A percentile compares a stretch with the other conserved stretches of the same genome.
Evolutionary conservation across 1,140 invertebrate species (phyloP).

Genomic region (Helicorthomorpha holstii): DNA sequence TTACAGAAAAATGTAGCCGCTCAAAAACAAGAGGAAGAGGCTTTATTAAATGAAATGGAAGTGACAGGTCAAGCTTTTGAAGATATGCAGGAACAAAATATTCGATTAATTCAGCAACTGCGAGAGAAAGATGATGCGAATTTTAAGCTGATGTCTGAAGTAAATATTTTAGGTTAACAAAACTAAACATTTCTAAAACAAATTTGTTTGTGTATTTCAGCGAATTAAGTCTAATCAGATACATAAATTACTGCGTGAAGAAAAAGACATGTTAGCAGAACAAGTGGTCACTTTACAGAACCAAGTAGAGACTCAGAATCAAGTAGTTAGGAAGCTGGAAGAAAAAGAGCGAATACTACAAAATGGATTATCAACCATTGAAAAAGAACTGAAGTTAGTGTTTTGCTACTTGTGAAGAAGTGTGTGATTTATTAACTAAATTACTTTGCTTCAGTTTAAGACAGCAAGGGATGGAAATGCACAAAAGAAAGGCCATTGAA

Average conservation of each 20-base stretch:
- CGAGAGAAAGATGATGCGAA: slow-evolving; percentile 98
- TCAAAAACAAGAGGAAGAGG: slow-evolving; percentile 92
- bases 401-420: background rate
- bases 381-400: slow-evolving; percentile 61
- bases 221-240: slow-evolving; percentile 92
- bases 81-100: slow-evolving; percentile 99
- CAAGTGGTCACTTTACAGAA: slow-evolving; percentile 69
- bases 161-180: slow-evolving; percentile 11
- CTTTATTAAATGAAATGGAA: slow-evolving; percentile 95
- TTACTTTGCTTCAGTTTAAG: slow-evolving; percentile 44
- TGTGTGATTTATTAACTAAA: background rate
- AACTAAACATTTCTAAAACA: background rate
- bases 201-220: slow-evolving; percentile 13
- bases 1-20: slow-evolving; percentile 34
- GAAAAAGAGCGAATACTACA: slow-evolving; percentile 92
- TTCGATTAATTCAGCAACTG: slow-evolving; percentile 83
- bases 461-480: slow-evolving; percentile 91
- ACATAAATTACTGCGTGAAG: slow-evolving; percentile 82
- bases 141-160: slow-evolving; percentile 97
- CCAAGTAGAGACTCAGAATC: slow-evolving; percentile 88
- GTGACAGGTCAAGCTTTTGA: slow-evolving; percentile 98
- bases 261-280: slow-evolving; percentile 76
- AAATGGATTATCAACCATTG: slow-evolving; percentile 76
- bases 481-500: slow-evolving; percentile 92
- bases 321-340: slow-evolving; percentile 84